Conservation (phyloP, 1,140 invertebrate species). For the Holcopasites calliopsidis region DNA sequence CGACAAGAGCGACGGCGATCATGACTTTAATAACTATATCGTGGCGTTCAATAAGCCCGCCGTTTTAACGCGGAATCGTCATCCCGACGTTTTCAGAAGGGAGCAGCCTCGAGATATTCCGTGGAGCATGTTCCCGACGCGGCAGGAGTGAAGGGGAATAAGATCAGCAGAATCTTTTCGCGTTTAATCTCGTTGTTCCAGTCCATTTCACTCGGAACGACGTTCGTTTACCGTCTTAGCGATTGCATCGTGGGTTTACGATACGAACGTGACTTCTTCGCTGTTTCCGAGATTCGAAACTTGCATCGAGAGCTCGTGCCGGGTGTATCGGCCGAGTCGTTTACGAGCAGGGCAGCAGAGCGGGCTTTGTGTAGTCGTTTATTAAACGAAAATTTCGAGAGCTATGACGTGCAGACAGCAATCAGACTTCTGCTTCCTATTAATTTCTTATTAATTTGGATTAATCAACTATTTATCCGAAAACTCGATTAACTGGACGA, state of each 20-base stretch:
- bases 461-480: no score
- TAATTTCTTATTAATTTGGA: no score
- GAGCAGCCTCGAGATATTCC: not conserved
- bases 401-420: no score
- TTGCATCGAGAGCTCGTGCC: not conserved
- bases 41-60: not conserved
- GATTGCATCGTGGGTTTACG: not conserved
- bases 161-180: constrained; percentile 2
- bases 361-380: not conserved
- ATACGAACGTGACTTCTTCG: constrained; percentile 1
- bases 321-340: not conserved
- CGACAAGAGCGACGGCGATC: constrained; percentile 9
- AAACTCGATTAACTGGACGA: no score
- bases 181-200: not conserved
- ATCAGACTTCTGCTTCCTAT: no score
- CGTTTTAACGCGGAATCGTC: not conserved
- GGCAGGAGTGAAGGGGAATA: not conserved
- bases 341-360: no score
- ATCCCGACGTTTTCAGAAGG: not conserved
- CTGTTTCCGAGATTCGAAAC: not conserved
- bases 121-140: not conserved
- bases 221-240: not conserved
- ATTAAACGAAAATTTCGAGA: not conserved
- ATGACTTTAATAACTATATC: constrained; percentile 23
- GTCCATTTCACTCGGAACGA: constrained; percentile 10